phyloP scores from a whole-genome alignment of 2,888 invertebrate species.

The Pharmacophagus antenor region DNA sequence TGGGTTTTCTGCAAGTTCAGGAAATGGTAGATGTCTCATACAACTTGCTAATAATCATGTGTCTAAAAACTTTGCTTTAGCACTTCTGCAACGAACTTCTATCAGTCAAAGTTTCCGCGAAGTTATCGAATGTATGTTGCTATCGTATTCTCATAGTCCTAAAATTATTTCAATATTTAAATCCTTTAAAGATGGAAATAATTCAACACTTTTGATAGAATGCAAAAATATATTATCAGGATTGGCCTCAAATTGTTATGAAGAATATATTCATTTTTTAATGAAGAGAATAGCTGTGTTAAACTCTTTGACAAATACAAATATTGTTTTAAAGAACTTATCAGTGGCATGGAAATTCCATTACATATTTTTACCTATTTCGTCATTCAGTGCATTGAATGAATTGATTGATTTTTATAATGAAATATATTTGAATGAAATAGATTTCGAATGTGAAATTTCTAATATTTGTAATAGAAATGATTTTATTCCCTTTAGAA shows the following conservation, averaged over 20 bases:
- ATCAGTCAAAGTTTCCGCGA: constrained; percentile 55
- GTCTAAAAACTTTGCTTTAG: constrained; percentile 45
- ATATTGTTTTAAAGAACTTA: constrained; percentile 62
- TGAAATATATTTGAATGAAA: constrained; percentile 35
- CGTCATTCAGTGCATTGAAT: constrained; percentile 59
- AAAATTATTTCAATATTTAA: constrained; percentile 43
- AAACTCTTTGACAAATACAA: constrained; percentile 59
- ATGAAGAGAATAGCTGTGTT: constrained; percentile 53
- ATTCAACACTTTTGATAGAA: constrained; percentile 53
- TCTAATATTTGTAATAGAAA: constrained; percentile 43
- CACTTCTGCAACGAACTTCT: constrained; percentile 55
- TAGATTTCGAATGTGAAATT: constrained; percentile 35
- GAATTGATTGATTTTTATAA: constrained; percentile 58
- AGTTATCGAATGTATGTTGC: constrained; percentile 58
- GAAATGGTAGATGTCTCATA: constrained; percentile 51
- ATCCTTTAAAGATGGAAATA: constrained; percentile 57
- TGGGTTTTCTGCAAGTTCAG: constrained; percentile 46
- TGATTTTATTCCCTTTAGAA: constrained; percentile 62
- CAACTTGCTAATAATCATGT: constrained; percentile 50
- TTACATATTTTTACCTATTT: constrained; percentile 69
- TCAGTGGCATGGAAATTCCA: constrained; percentile 71
- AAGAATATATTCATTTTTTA: constrained; percentile 62
- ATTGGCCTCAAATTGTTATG: constrained; percentile 54
- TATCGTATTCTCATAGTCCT: constrained; percentile 37
- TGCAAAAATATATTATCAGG: constrained; percentile 58